Base-by-base conservation (phyloP, 2,113 vertebrate species). In the Fukomys damarensis region DNA sequence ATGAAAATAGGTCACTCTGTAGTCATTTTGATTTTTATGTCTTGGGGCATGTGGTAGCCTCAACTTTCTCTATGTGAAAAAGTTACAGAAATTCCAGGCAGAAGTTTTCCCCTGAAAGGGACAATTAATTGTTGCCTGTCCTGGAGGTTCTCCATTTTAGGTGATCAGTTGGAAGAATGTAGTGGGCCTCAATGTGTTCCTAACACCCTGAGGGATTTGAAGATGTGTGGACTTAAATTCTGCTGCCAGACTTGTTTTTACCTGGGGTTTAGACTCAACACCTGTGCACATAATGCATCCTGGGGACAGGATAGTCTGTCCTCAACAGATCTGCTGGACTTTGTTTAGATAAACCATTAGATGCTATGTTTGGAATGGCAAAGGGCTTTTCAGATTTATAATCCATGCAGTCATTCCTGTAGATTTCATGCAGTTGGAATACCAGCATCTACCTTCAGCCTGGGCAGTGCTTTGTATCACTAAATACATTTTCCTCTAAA, bases 1-100 rank as follows among this genome's bases (percentile, higher is more conserved):
- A 32, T 12, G 2, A 68, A 96, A 93, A 26, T 87, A 80, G 95
- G 63, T 93, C 43, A 72, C 52, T 88, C 54, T 63, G 38, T 22
- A 81, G n/a, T 68, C 54, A 56, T 52, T 77, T 22, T 80, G 5
- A 28, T 58, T 72, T 84, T 93, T 52, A 14, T 43, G 58, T 54
- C 24, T 26, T 65, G 46, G 17, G 5, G 11, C 61, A 41, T 74
- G 38, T 63, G 20, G 35, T 7, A 66, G 41, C 22, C 10, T 74
- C 61, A 38, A 0, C 56, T 77, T 93, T 16, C 2, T 61, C 20
- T 84, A 20, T 56, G 54, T 89, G 26, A 61, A 84, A 86, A 93
- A 91, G 66, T 63, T 11, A 7, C 19, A 32, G 32, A 32, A 52
- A 89, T 49, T 43, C 35, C 35, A 88, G 58, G 46, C 17, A 52